phyloP scores from a whole-genome alignment of 2,888 invertebrate species.

The Melieria picta region DNA sequence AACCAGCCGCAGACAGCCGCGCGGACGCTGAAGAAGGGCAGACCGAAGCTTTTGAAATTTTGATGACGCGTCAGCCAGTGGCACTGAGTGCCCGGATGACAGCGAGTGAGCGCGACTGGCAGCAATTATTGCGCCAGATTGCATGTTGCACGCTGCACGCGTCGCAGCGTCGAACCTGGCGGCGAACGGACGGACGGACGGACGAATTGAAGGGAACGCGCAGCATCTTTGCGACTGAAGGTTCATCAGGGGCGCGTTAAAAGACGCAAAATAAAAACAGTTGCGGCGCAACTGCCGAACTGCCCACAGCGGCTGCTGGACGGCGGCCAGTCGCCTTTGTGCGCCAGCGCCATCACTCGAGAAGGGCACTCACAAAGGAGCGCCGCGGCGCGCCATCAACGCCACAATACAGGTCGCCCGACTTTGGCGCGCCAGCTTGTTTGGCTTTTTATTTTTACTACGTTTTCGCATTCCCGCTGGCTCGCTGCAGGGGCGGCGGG shows the following conservation, averaged over 20 bases:
- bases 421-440: neutral
- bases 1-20: neutral
- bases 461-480: neutral
- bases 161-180: too few species aligned
- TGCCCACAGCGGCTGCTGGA: too few species aligned
- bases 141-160: too few species aligned
- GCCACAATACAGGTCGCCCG: neutral
- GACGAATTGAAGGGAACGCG: neutral
- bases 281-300: too few species aligned
- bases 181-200: neutral
- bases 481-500: conserved; percentile 22
- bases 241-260: neutral
- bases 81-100: too few species aligned
- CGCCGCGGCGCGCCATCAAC: neutral
- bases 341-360: too few species aligned
- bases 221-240: neutral
- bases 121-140: too few species aligned
- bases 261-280: too few species aligned
- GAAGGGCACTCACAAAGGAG: neutral
- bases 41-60: conserved; percentile 54
- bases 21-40: conserved; percentile 24
- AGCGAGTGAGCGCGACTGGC: too few species aligned
- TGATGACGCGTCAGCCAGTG: conserved; percentile 46
- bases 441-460: neutral
- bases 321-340: too few species aligned